These are phyloP conservation scores for Chionomys nivalis DNA, from an alignment of 2,113 vertebrate species.

Conservation along the genomic window DNA sequence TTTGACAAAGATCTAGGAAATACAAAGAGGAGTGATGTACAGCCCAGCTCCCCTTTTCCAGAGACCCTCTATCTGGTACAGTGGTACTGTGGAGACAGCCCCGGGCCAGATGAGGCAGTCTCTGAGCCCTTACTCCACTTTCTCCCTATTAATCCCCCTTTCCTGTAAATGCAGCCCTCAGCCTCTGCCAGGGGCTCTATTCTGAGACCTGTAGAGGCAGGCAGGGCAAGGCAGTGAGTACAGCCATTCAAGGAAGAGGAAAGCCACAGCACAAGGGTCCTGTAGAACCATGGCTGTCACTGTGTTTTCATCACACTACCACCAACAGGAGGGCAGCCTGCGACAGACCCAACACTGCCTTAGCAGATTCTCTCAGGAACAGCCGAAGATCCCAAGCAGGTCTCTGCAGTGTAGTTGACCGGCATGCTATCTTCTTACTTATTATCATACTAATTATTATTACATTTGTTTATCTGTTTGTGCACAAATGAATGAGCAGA, in stretches of 20 bases:
- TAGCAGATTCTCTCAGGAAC: background rate
- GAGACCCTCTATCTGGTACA: background rate
- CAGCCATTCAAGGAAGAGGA: background rate
- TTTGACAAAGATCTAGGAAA: conserved; percentile 47
- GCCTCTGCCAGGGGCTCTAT: background rate
- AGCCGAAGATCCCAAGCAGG: background rate
- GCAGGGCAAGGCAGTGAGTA: background rate
- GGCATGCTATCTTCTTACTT: background rate
- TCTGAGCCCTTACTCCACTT: background rate
- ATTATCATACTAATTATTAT: background rate
- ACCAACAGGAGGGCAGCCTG: background rate
- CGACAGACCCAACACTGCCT: background rate
- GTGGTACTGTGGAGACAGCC: background rate
- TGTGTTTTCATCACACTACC: background rate
- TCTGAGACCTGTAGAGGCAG: background rate
- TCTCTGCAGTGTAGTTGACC: background rate
- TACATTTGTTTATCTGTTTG: background rate
- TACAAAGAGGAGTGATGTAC: background rate
- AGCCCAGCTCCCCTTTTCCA: background rate
- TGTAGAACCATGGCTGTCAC: background rate
- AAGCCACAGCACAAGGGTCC: background rate
- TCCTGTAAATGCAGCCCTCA: background rate
- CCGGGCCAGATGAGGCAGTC: background rate
- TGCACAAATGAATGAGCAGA: background rate
- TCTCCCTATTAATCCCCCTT: background rate